Evolutionary conservation across 2,888 invertebrate genomes (phyloP).

Genomic region (Acanthosoma haemorrhoidale): DNA sequence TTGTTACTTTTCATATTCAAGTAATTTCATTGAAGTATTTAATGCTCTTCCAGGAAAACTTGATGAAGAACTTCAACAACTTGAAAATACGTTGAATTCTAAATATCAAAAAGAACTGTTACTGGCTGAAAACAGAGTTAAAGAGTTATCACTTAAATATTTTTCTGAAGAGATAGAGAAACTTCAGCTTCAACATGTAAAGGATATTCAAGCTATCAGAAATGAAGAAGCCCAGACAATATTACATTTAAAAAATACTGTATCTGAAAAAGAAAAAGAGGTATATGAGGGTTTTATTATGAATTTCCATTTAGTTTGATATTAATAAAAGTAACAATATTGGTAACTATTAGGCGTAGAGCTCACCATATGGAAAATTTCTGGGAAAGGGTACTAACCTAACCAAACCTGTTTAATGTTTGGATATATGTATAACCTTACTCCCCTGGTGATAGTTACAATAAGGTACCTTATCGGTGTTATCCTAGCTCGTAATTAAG

Average conservation of each 20-base stretch:
- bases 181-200: slow-evolving; percentile 31
- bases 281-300: too few species aligned
- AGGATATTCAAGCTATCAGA: slow-evolving; percentile 24
- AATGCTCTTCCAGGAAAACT: background rate
- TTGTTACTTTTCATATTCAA: background rate
- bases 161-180: slow-evolving; percentile 36
- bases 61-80: slow-evolving; percentile 28
- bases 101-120: slow-evolving; percentile 29
- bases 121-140: slow-evolving; percentile 35
- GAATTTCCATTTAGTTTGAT: too few species aligned
- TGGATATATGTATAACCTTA: too few species aligned
- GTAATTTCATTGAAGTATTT: too few species aligned
- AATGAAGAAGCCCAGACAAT: slow-evolving; percentile 26
- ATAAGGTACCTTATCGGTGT: too few species aligned
- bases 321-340: too few species aligned
- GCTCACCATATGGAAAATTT: too few species aligned
- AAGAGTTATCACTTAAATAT: slow-evolving; percentile 35
- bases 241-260: slow-evolving; percentile 11
- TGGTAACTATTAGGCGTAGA: too few species aligned
- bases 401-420: too few species aligned
- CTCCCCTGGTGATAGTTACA: too few species aligned
- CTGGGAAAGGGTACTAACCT: too few species aligned
- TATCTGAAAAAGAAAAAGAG: slow-evolving; percentile 31
- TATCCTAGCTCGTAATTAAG: too few species aligned
- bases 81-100: slow-evolving; percentile 27